Evolutionary conservation across 2,797 vertebrate species (phyloP), one percentile per base, ranked within the genome.

Genomic region (Coracias cyanogaster): DNA sequence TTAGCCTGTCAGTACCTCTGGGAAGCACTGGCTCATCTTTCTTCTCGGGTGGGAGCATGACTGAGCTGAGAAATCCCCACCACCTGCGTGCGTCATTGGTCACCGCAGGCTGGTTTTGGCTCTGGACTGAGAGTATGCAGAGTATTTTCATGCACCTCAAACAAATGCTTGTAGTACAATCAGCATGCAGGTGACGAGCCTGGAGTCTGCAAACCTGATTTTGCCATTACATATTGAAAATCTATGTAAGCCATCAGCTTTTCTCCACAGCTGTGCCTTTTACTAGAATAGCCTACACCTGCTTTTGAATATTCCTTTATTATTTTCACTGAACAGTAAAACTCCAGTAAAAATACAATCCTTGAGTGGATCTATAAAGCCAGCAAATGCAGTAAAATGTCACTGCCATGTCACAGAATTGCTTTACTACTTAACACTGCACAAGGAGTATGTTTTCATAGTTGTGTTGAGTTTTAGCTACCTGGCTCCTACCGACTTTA

Each of bases 401-500:
- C 95, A 86, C 29, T 86, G 88, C 90, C 95, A 70, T 72, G 74
- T 96, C 95, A 96, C 65, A 94, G 90, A 97, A 97, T 96, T 96
- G 95, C 97, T 97, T 97, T 97, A 96, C 97, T 96, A 95, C 97
- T 97, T 97, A 97, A 96, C 95, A 97, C 95, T 97, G 97, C 95
- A 94, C 94, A 96, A 98, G 96, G 94, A 97, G 90, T 81, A 96
- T 96, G 98, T 98, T 98, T 98, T 97, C 96, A 90, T 97, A 97
- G 97, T 97, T 96, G 92, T 81, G 94, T 94, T 98, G 96, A 97
- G 96, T 97, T 97, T 98, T 97, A 97, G 96, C 97, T 97, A 98
- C 97, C 95, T 97, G 97, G 96, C 96, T 98, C 98, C 98, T 96
- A 97, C 95, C 95, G 98, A 96, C 97, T 98, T 97, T 98, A 98